These are phyloP conservation scores for Metellina segmentata DNA, from an alignment of 2,888 invertebrate species.

Conservation along the genomic window DNA sequence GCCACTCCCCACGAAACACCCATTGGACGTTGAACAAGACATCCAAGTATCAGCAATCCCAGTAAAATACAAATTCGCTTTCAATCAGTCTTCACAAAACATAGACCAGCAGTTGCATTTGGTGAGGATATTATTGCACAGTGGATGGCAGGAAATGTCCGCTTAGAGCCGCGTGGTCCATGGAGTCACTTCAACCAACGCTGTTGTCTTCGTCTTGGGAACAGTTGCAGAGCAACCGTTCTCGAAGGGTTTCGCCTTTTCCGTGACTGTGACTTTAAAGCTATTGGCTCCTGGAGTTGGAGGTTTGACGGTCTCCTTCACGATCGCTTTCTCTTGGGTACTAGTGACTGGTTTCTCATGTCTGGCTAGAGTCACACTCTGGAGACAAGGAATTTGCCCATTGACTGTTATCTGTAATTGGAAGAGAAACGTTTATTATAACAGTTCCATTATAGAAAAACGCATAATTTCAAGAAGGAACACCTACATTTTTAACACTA, in stretches of 20 bases:
- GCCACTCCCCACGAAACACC: too few relatives aligned
- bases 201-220: slow-evolving; percentile 39
- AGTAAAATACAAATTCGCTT: too few relatives aligned
- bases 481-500: too few relatives aligned
- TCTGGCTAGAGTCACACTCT: slow-evolving; percentile 37
- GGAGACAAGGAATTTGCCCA: slow-evolving; percentile 59
- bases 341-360: slow-evolving; percentile 9
- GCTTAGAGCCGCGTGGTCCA: slow-evolving; percentile 69
- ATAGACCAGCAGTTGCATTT: not conserved
- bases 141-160: not conserved
- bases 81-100: not conserved
- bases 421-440: not conserved
- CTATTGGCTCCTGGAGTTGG: slow-evolving; percentile 20
- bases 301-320: slow-evolving; percentile 44
- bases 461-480: too few relatives aligned
- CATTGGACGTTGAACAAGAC: too few relatives aligned
- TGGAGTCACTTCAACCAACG: slow-evolving; percentile 68
- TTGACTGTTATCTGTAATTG: slow-evolving; percentile 61
- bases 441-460: too few relatives aligned
- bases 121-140: slow-evolving; percentile 33
- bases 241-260: slow-evolving; percentile 14
- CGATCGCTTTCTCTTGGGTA: not conserved
- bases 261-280: slow-evolving; percentile 51
- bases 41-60: too few relatives aligned
- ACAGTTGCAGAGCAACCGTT: slow-evolving; percentile 12